Conservation (phyloP, 2,113 vertebrate genomes). For the Clupea harengus region DNA sequence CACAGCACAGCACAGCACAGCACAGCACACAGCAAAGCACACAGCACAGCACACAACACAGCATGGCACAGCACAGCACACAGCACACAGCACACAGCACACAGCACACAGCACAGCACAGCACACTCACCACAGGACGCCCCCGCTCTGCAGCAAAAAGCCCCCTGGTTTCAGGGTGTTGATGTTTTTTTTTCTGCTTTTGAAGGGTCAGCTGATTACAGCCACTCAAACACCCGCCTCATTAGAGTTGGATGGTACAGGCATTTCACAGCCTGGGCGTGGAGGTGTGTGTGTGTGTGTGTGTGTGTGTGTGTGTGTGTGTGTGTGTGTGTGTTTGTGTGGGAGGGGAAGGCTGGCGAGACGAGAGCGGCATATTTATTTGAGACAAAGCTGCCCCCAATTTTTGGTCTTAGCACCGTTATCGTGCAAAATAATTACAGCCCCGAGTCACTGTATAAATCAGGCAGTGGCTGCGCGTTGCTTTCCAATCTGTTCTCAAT, state of each 20-base stretch:
- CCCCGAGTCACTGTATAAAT: constrained; percentile 57
- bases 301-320: not conserved
- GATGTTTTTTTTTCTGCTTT: not conserved
- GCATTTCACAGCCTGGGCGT: not conserved
- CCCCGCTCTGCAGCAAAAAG: not conserved
- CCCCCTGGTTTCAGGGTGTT: not conserved
- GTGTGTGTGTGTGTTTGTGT: constrained; percentile 27
- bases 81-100: too few relatives aligned
- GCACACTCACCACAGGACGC: not conserved
- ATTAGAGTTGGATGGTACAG: not conserved
- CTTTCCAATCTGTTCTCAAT: constrained; percentile 59
- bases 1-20: not conserved
- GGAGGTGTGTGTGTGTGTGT: not conserved
- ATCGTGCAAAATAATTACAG: constrained; percentile 69
- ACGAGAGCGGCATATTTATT: constrained; percentile 53
- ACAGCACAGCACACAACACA: not conserved
- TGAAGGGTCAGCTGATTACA: not conserved
- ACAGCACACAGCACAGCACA: too few relatives aligned
- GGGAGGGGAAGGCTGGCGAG: constrained; percentile 9
- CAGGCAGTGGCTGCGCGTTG: constrained; percentile 19
- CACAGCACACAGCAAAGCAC: not conserved
- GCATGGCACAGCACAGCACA: not conserved
- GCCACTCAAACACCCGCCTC: not conserved
- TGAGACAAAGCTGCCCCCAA: constrained; percentile 58
- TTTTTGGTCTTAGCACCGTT: constrained; percentile 60